These are phyloP conservation scores for Rhadina sibilatrix DNA, from an alignment of 2,113 vertebrate genomes.

Conservation along the genomic window DNA sequence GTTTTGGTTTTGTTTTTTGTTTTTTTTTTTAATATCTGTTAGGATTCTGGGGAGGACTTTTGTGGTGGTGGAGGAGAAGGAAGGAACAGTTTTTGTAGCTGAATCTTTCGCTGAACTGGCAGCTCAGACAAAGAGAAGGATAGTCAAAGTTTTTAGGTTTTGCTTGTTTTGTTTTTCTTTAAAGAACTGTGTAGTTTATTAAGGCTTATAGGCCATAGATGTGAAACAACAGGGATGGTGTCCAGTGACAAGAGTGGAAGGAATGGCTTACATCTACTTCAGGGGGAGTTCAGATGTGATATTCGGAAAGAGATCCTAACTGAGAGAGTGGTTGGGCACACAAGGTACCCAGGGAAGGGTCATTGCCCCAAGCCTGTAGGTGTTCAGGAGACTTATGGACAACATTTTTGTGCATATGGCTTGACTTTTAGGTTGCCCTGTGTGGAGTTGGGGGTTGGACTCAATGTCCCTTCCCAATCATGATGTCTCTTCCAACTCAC, in stretches of 20 bases:
- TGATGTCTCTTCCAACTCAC: background rate
- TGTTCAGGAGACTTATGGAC: background rate
- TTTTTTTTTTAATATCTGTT: background rate
- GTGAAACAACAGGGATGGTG: background rate
- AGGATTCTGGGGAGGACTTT: background rate
- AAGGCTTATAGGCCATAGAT: background rate
- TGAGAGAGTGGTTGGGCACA: background rate
- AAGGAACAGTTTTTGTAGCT: background rate
- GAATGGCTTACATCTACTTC: background rate
- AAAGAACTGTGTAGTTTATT: background rate
- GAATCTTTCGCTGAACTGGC: background rate
- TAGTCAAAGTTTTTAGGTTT: background rate
- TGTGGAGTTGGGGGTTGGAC: background rate
- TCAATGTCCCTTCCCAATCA: background rate
- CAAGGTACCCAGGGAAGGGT: background rate
- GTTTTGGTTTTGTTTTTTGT: background rate
- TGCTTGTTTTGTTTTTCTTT: background rate
- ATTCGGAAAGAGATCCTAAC: background rate
- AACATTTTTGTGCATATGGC: accelerated
- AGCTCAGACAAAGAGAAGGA: background rate
- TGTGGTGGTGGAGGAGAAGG: background rate
- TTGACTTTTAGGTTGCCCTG: background rate
- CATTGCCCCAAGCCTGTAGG: background rate
- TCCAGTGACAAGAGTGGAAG: background rate
- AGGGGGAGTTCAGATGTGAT: background rate